phyloP scores from a whole-genome alignment of 2,113 vertebrate genomes.

The Megaptera novaeangliae region DNA sequence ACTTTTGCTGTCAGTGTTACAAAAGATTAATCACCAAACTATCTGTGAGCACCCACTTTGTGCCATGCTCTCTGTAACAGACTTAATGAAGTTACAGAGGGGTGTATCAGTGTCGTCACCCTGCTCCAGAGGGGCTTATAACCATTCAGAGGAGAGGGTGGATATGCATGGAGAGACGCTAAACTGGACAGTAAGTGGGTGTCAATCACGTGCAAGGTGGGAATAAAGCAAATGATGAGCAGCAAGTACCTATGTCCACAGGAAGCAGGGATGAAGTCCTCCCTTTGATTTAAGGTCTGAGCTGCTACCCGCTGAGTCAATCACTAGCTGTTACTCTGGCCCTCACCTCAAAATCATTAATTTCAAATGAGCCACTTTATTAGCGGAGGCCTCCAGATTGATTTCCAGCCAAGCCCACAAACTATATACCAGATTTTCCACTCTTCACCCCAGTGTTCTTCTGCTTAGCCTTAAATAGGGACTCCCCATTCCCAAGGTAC shows the following conservation, averaged over 20 bases:
- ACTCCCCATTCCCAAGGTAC: neutral
- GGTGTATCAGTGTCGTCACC: fast-evolving
- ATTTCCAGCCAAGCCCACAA: neutral
- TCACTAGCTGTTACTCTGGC: neutral
- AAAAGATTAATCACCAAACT: neutral
- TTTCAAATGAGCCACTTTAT: constrained; percentile 26
- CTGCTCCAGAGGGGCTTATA: neutral
- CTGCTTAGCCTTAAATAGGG: neutral
- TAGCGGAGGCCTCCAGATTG: neutral
- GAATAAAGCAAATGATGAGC: neutral
- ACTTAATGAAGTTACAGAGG: neutral
- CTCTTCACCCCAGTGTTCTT: neutral
- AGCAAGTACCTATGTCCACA: neutral
- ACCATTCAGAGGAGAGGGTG: neutral
- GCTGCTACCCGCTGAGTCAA: neutral
- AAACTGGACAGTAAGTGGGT: neutral
- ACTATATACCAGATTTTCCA: neutral
- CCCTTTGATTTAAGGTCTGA: neutral
- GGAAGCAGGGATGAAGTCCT: neutral
- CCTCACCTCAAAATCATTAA: constrained; percentile 8
- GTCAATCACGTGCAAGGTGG: neutral
- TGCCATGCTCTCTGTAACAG: neutral
- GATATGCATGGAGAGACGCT: neutral
- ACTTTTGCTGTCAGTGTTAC: neutral
- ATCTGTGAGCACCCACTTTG: neutral